Base-by-base conservation (phyloP, 2,797 vertebrate genomes). In the Myioborus melanocephalus region DNA sequence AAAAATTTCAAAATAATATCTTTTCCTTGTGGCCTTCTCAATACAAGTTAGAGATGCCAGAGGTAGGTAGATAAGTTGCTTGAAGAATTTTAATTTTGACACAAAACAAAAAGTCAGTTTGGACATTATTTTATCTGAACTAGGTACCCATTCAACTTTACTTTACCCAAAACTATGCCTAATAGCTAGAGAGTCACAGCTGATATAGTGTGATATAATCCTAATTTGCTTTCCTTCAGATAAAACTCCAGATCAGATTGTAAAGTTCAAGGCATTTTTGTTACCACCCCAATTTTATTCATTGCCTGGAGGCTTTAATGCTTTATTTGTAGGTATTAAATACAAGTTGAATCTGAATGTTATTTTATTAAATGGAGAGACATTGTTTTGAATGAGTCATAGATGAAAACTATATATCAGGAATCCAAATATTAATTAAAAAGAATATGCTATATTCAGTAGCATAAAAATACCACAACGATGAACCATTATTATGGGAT, bases 351-450 rank as follows among this genome's bases (percentile, higher is more conserved):
- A 94, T 83, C n/a, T 85, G 61, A 95, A 82, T 87, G 21, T 61
- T 91, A 46, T 85, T 93, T 94, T 93, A 73, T 95, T 95, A 87
- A 65, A 78, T 35, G 22, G 7, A 79, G 75, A 93, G 46, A 83
- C 32, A 57, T 72, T 91, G 23, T 83, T 94, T 86, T 75, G 90
- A 93, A 76, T 94, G 76, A 94, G 39, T 93, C 63, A 85, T 37
- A 59, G 44, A 50, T 59, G 57, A 75, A 89, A 96, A 87, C 9
- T 61, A 21, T 60, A 18, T 68, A 71, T 52, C n/a, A 69, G 35
- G 41, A 87, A 17, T 76, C 53, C 57, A 95, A 97, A 30, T 73
- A 89, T 83, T 95, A 87, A 96, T 95, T 93, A 87, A 96, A 95
- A 90, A 93, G 64, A 82, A 63, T 65, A 50, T 73, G 26, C 39